These are phyloP conservation scores for Chaetodon auriga DNA, from an alignment of 2,113 vertebrate species.

Conservation along the genomic window DNA sequence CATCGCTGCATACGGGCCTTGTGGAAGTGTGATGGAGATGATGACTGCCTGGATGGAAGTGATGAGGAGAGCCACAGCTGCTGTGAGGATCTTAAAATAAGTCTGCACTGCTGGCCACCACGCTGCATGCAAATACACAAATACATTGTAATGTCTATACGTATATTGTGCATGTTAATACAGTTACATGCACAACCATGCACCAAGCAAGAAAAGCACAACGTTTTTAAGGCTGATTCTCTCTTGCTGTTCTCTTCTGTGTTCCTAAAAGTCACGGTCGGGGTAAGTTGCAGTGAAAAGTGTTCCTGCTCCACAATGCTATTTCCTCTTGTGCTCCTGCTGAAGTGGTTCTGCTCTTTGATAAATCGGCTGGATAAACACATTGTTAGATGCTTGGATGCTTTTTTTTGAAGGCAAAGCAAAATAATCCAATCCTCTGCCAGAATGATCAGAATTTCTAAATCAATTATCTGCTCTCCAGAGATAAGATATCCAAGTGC, in stretches of 20 bases:
- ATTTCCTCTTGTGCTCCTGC: conserved; percentile 13
- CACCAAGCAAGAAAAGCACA: conserved; percentile 15
- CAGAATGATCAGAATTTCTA: conserved; percentile 63
- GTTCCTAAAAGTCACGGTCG: conserved; percentile 62
- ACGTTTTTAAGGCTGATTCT: conserved; percentile 44
- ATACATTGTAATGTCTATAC: background rate
- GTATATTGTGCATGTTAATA: background rate
- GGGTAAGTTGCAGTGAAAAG: conserved; percentile 20
- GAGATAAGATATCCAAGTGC: conserved; percentile 25
- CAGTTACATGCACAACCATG: background rate
- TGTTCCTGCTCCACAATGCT: conserved; percentile 39
- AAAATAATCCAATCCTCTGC: conserved; percentile 51
- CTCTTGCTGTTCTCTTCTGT: conserved; percentile 43
- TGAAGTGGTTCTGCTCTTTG: conserved; percentile 49
- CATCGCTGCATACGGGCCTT: conserved; percentile 90
- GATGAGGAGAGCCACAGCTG: conserved; percentile 91
- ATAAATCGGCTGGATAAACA: conserved; percentile 68
- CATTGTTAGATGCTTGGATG: conserved; percentile 41
- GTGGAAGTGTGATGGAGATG: conserved; percentile 97
- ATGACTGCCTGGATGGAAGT: conserved; percentile 96
- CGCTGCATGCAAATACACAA: conserved; percentile 17
- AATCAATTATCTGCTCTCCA: conserved; percentile 61
- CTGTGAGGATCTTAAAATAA: conserved; percentile 81
- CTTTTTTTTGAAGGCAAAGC: conserved; percentile 46
- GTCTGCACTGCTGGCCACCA: background rate